Evolutionary conservation across 2,113 vertebrate species (phyloP), one percentile per base, ranked within the genome.

Genomic region (Scalopus aquaticus): DNA sequence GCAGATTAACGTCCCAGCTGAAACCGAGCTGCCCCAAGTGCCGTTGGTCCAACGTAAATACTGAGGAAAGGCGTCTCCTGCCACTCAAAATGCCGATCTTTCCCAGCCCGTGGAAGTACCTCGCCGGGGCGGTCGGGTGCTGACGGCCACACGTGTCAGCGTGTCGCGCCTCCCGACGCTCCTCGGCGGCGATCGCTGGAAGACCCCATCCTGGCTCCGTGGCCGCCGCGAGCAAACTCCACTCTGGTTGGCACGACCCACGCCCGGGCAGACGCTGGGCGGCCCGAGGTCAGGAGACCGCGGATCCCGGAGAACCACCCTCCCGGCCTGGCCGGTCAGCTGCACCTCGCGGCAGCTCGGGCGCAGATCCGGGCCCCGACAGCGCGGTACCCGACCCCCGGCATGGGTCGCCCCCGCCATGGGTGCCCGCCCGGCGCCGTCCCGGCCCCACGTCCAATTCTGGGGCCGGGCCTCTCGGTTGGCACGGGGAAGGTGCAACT

Each of bases 1-100:
- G 93, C 91, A 96, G 95, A 96, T 96, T 46, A 93, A 97, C 37
- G 89, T 56, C 77, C 67, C 16, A 20, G 62, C 73, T 2, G 22
- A 70, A 91, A 42, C 67, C 32, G 82, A 88, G 85, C 49, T 5
- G 44, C 39, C 96, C n/a, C 56, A 83, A 96, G 70, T 35, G 78
- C 46, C 82, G 73, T 85, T 89, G 16, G 32, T 49, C 5, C 64
- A 79, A 24, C 77, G 15, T 28, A 91, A 98, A 92, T 7, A 6
- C 76, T 37, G 89, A 22, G 73, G 73, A 49, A 10, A 87, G 65
- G 65, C 35, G 20, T 44, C 92, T 3, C 93, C 70, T 90, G 96
- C 28, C 67, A 32, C 67, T 86, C 76, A 44, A 0, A 67, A 67
- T 6, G 3, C 22, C 60, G n/a, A 22, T 87, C 93, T 78, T 70